phyloP scores from a whole-genome alignment of 2,888 invertebrate species.

The Dicranocentrus wangi region DNA sequence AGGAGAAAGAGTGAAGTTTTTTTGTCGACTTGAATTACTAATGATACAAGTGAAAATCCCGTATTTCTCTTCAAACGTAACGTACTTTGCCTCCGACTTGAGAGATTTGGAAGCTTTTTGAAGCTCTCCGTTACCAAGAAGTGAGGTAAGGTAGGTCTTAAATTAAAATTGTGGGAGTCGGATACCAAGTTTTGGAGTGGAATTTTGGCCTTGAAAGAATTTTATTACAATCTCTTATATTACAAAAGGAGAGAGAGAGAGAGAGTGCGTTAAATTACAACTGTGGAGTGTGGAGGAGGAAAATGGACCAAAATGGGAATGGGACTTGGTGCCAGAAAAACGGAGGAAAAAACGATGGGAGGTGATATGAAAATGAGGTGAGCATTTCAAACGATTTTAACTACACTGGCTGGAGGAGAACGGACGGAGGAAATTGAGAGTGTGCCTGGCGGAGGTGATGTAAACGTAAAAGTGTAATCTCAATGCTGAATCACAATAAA shows the following conservation, averaged over 20 bases:
- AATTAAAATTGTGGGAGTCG: constrained; percentile 20
- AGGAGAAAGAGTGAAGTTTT: constrained; percentile 26
- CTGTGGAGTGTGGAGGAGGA: neutral
- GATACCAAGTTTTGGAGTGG: no score
- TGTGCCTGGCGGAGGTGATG: no score
- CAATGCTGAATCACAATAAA: constrained; percentile 27
- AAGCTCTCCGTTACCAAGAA: neutral
- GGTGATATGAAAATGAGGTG: no score
- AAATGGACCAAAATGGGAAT: no score
- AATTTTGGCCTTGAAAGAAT: constrained; percentile 29
- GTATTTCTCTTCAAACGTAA: neutral
- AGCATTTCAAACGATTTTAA: no score
- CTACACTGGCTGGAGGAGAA: no score
- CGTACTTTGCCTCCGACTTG: neutral
- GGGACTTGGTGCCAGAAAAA: no score
- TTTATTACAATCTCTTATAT: constrained; percentile 28
- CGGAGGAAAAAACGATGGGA: no score
- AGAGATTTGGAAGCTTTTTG: no score
- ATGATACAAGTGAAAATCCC: constrained; percentile 26
- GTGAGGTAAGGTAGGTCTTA: constrained; percentile 22
- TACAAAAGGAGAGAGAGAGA: no score
- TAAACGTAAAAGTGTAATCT: no score
- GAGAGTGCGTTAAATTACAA: constrained; percentile 20
- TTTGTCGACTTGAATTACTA: constrained; percentile 56
- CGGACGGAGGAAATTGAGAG: no score